phyloP scores from a whole-genome alignment of 2,797 vertebrate species.

The Xerus rutilus region DNA sequence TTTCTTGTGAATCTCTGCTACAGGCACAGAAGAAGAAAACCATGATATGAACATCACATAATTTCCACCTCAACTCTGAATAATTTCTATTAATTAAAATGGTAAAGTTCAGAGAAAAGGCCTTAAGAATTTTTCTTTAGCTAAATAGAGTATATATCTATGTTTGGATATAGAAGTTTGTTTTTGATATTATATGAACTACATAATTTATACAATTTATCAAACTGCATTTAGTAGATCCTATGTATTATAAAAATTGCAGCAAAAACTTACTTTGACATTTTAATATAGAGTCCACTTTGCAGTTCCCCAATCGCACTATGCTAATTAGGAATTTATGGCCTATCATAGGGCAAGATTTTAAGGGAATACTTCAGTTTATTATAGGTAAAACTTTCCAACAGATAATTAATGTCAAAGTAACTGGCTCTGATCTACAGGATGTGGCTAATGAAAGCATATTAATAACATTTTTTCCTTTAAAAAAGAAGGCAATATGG shows the following conservation, averaged over 20 bases:
- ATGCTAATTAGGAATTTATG: neutral
- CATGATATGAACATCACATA: neutral
- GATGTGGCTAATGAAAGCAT: neutral
- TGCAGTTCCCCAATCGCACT: neutral
- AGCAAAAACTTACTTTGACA: neutral
- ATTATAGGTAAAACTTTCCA: neutral
- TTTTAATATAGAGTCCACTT: neutral
- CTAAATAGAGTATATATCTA: neutral
- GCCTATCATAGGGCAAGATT: neutral
- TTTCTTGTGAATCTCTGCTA: neutral
- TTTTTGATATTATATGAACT: neutral
- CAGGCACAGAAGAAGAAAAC: neutral
- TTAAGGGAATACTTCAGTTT: neutral
- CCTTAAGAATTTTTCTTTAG: neutral
- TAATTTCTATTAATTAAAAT: neutral
- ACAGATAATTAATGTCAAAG: neutral
- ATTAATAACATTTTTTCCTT: neutral
- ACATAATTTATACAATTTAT: neutral
- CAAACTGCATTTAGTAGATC: neutral
- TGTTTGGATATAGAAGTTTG: neutral
- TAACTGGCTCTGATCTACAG: neutral
- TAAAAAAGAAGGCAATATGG: neutral
- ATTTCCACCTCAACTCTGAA: neutral
- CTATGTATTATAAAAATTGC: neutral
- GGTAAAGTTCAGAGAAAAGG: neutral